Evolutionary conservation across 2,113 vertebrate species (phyloP).

Genomic region (Eleginops maclovinus): DNA sequence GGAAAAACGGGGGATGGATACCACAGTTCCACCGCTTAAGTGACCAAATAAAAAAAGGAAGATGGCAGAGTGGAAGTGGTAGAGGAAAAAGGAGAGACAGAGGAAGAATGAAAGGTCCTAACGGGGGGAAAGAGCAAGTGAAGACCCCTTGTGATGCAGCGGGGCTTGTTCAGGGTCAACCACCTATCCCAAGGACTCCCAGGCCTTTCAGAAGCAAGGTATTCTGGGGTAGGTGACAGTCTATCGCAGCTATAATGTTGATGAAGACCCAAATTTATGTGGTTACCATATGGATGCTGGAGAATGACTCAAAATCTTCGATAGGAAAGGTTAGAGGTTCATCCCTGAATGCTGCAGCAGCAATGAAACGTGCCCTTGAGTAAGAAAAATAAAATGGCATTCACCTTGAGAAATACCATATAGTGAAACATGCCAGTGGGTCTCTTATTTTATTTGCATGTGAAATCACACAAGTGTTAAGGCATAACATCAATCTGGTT

Average conservation of each 20-base stretch:
- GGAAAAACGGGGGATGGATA: conserved; percentile 86
- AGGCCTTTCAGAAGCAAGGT: conserved; percentile 69
- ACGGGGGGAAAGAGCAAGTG: conserved; percentile 61
- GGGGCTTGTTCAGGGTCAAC: conserved; percentile 76
- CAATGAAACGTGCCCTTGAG: conserved; percentile 68
- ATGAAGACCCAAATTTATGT: conserved; percentile 83
- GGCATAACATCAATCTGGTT: conserved; percentile 69
- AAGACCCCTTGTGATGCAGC: conserved; percentile 73
- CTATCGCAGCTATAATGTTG: conserved; percentile 77
- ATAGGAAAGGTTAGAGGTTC: conserved; percentile 74
- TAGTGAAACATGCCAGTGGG: conserved; percentile 48
- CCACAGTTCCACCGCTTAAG: conserved; percentile 82
- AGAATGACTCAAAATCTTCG: conserved; percentile 70
- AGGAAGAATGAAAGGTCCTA: conserved; percentile 70
- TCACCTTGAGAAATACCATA: conserved; percentile 66
- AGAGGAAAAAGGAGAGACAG: conserved; percentile 66
- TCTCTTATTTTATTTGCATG: conserved; percentile 77
- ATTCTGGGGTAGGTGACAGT: conserved; percentile 73
- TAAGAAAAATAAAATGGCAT: conserved; percentile 51
- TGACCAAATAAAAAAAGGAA: conserved; percentile 84
- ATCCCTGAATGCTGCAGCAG: conserved; percentile 44
- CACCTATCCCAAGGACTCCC: conserved; percentile 78
- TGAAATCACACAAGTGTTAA: conserved; percentile 73
- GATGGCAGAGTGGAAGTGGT: conserved; percentile 70
- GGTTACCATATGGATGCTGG: conserved; percentile 79